Evolutionary conservation across 2,888 invertebrate genomes (phyloP), one percentile per base, ranked within the genome.

Genomic region (Seladonia tumulorum): DNA sequence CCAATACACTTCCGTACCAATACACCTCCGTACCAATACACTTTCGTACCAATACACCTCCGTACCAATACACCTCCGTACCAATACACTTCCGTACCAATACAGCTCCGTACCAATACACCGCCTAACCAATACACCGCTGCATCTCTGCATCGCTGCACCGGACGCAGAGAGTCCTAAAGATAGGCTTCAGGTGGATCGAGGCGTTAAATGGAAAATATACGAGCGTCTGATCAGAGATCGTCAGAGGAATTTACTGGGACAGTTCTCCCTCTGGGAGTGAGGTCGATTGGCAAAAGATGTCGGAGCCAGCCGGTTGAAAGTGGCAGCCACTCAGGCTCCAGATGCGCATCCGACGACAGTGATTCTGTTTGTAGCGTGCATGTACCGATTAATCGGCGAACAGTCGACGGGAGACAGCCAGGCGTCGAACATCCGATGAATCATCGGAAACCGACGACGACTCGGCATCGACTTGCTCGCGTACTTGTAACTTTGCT

Each of bases 371-470:
- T 81, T 71, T 60, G 77, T 63, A 35, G 29, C 71, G 77, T 82
- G 81, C 77, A 86, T 75, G 66, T 60, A 35, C 68, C 84, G 81
- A 90, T 88, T 82, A 91, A 87, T 84, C 83, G 85, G 35, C 63
- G 47, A 63, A 49, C 57, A 72, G 47, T 53, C 68, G 71, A 18
- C n/a, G 2, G 53, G 81, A 89, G 91, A 87, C 87, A 74, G 79
- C 81, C 71, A 49, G 84, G 78, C 86, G 87, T 90, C 82, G 76
- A 79, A 78, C 60, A 75, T 79, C 73, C 84, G 81, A 73, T 86
- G 90, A 91, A 91, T 88, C 91, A 91, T 91, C 82, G 87, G 87
- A 87, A 88, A 91, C 81, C 73, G 87, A 60, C 25, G 87, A 60
- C 25, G 14, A 74, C 76, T 85, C 83, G 81, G 76, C 81, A 76